Conservation (phyloP, 2,888 invertebrate genomes). For the Pammene fasciana region DNA sequence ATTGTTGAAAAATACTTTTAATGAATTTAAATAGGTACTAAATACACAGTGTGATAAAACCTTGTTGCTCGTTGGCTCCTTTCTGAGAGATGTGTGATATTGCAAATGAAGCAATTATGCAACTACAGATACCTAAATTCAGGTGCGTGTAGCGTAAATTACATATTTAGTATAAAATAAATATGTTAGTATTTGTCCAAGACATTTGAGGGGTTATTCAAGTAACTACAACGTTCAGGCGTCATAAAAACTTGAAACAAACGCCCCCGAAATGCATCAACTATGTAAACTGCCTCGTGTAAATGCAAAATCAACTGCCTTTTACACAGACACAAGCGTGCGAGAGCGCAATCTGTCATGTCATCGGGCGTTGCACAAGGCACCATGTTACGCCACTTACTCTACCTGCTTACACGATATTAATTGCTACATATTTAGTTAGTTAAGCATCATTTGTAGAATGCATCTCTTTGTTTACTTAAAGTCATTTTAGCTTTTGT, state of each 20-base stretch:
- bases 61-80: not conserved
- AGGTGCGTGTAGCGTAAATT: not conserved
- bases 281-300: slow-evolving; percentile 20
- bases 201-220: not conserved
- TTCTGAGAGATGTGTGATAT: slow-evolving; percentile 21
- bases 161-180: not conserved
- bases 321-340: slow-evolving; percentile 31
- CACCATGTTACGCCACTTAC: slow-evolving; percentile 31
- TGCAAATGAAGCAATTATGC: slow-evolving; percentile 3
- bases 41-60: not conserved
- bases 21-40: not conserved
- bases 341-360: slow-evolving; percentile 36
- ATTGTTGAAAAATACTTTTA: not conserved
- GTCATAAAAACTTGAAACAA: not conserved
- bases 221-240: not conserved
- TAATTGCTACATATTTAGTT: slow-evolving; percentile 29
- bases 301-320: slow-evolving; percentile 38
- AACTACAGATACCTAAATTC: not conserved
- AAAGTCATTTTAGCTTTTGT: not conserved
- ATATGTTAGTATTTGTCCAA: not conserved
- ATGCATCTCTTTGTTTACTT: slow-evolving; percentile 14
- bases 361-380: slow-evolving; percentile 40
- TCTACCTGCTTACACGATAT: slow-evolving; percentile 29
- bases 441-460: slow-evolving; percentile 17
- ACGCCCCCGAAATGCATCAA: not conserved